Base-by-base conservation (phyloP, 2,888 invertebrate species). In the Zhuqinia jingwanae region DNA sequence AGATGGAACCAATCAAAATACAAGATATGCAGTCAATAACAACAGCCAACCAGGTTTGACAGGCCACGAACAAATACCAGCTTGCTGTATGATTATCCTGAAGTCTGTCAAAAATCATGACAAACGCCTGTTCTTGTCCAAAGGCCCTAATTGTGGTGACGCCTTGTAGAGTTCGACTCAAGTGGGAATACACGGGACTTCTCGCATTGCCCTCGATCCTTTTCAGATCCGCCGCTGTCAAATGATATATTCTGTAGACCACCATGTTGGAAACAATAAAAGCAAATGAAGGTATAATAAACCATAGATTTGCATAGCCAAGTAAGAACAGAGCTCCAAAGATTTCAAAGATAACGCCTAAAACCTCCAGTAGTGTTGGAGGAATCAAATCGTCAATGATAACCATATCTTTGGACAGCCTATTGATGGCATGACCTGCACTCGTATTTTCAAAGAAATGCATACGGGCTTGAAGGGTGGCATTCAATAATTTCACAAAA, bases 41-140 rank as follows among this genome's bases (percentile, higher is more conserved):
- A 91, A 97, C 96, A 0, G 97, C 98, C 92, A 99, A 97, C 90
- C 98, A 98, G 87, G 98, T 95, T n/a, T 97, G 96, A 2, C 97
- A 96, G 0, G 96, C 95, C 79, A 99, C 95, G 92, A 97, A 98
- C 91, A 97, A 93, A 92, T 95, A 98, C 96, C 97, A 99, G 10
- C 98, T 96, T 0, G 98, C 96, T 77, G 97, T 97, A 92, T 98
- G 98, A 6, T 94, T 92, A 91, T 96, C 94, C 94, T 96, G 93
- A 88, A 95, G 94, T 27, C 92, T 92, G 91, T 96, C 96, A 91
- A 96, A 96, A 91, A 96, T 96, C 91, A 94, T 94, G 60, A 95
- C 94, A 58, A 98, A 95, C 22, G 96, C 95, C 77, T 95, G 94
- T 91, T 97, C 96, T 0, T 97, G 97, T 6, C 95, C 95, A 92